A percentile compares a stretch with the other conserved stretches of the same genome.
These are phyloP conservation scores for Eidolon helvum DNA, from an alignment of 2,113 vertebrate genomes.

Conservation along the genomic window DNA sequence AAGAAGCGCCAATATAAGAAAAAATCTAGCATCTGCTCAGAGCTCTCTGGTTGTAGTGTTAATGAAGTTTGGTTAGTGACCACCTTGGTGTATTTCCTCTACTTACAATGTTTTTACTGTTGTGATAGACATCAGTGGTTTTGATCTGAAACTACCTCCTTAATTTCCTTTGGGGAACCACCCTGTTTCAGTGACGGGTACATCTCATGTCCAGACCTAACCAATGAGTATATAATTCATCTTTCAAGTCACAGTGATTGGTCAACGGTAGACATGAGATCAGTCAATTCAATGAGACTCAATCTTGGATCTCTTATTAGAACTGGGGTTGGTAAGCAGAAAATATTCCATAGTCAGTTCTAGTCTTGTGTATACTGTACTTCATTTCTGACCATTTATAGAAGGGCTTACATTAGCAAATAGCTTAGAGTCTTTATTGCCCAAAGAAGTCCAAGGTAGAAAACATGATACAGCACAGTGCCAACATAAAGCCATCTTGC, in stretches of 20 bases:
- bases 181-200: neutral
- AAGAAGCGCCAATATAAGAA: neutral
- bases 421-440: neutral
- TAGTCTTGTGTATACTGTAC: neutral
- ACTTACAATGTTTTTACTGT: neutral
- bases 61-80: neutral
- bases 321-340: neutral
- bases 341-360: neutral
- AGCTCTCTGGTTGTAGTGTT: neutral
- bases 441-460: neutral
- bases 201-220: neutral
- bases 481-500: neutral
- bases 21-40: neutral
- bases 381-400: neutral
- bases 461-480: neutral
- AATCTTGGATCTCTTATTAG: neutral
- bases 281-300: neutral
- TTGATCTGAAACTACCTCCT: neutral
- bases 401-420: neutral
- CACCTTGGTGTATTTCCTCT: neutral
- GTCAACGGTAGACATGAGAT: neutral
- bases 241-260: neutral
- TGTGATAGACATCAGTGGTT: neutral
- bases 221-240: neutral
- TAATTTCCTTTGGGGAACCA: neutral